Conservation (phyloP, 2,888 invertebrate species). For the Mechanitis messenoides region DNA sequence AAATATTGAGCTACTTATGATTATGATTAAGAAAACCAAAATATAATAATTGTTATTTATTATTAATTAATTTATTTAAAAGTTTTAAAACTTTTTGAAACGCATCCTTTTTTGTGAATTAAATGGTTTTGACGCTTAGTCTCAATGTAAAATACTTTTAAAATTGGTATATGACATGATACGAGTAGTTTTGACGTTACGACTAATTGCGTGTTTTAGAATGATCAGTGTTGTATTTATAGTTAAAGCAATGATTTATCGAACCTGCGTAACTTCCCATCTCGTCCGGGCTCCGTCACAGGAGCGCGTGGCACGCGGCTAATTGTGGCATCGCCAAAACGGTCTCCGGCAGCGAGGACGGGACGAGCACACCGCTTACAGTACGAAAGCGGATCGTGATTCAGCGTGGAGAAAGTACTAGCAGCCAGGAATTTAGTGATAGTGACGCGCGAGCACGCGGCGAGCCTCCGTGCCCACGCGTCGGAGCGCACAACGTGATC, state of each 20-base stretch:
- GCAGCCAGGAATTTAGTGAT: conserved; percentile 37
- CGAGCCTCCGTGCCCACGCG: conserved; percentile 61
- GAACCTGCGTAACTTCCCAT: conserved; percentile 59
- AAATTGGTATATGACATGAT: background rate
- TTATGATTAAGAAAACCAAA: conserved; percentile 8
- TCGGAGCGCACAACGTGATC: conserved; percentile 49
- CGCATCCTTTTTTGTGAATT: background rate
- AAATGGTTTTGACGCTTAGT: background rate
- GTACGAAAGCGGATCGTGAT: conserved; percentile 61
- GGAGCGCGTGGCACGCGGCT: conserved; percentile 63
- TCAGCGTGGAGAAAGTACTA: conserved; percentile 52
- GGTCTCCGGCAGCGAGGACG: conserved; percentile 48
- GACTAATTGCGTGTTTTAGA: conserved; percentile 48
- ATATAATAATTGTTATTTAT: background rate
- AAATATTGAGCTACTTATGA: conserved; percentile 4
- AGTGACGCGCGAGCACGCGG: conserved; percentile 44
- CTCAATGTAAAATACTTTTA: background rate
- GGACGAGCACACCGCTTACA: conserved; percentile 43
- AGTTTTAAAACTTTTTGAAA: no score
- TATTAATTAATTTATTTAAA: no score
- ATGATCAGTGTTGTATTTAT: conserved; percentile 62
- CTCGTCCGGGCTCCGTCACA: conserved; percentile 62
- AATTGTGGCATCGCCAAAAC: conserved; percentile 72
- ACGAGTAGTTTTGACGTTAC: background rate
- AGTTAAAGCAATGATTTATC: conserved; percentile 60